phyloP scores from a whole-genome alignment of 2,113 vertebrate genomes.

The Hippocampus mohnikei region DNA sequence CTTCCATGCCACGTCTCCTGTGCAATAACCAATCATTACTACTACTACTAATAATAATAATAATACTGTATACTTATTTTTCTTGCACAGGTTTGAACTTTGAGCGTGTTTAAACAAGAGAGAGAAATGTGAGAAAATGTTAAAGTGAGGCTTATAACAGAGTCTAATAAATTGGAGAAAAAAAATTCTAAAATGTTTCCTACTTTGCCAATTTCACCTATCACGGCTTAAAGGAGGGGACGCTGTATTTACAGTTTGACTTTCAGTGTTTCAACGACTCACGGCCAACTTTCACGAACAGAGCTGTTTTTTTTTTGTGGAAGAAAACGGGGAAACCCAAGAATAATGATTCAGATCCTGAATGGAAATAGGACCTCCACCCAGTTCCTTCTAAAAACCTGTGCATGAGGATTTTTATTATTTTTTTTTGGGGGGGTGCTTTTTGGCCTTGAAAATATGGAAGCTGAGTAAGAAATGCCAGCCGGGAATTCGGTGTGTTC shows the following conservation, averaged over 20 bases:
- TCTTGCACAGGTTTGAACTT: too few species aligned
- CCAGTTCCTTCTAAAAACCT: constrained; percentile 16
- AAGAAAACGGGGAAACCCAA: constrained; percentile 44
- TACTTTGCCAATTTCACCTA: too few species aligned
- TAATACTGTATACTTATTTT: too few species aligned
- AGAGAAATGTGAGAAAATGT: too few species aligned
- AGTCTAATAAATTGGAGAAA: too few species aligned
- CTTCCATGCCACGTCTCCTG: too few species aligned
- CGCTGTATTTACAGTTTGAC: background rate
- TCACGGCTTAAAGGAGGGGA: too few species aligned
- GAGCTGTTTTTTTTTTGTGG: constrained; percentile 33
- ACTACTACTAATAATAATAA: too few species aligned
- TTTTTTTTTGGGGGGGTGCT: background rate
- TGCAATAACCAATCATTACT: too few species aligned
- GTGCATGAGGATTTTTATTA: background rate
- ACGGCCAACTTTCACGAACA: constrained; percentile 21
- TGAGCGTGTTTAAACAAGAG: too few species aligned
- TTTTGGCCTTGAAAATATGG: background rate
- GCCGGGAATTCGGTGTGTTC: background rate
- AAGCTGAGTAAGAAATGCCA: background rate
- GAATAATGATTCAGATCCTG: constrained; percentile 46
- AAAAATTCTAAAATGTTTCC: too few species aligned
- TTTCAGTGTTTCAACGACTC: constrained; percentile 33
- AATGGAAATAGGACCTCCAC: constrained; percentile 48
- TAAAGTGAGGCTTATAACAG: too few species aligned